Base-by-base conservation (phyloP, 2,888 invertebrate genomes). In the Hofmannophila pseudospretella region DNA sequence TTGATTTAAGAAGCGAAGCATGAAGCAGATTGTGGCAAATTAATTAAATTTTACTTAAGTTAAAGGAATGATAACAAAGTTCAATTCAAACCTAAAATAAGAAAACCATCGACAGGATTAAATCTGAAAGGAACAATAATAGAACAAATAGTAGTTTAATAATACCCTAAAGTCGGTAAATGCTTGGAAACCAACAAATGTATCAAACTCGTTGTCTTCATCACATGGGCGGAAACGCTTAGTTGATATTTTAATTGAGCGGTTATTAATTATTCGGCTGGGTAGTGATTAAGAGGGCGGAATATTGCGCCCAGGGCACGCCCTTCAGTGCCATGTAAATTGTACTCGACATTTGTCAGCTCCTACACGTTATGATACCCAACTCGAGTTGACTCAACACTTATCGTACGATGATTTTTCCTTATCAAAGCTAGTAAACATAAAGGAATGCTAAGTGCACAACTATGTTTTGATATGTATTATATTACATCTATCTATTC, bases 171-270 rank as follows among this genome's bases (percentile, higher is more conserved):
- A n/a, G n/a, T n/a, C n/a, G n/a, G n/a, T 16, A 30, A 30, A 9
- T 10, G 9, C 19, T 4, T 9, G 19, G 5, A 22, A 32, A 32
- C 29, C 14, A 29, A 36, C 9, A 23, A 40, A 36, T 28, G 37
- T 37, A 39, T 43, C 43, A 34, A 20, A 39, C 39, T 26, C 5
- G 37, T 23, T 39, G 43, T 39, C 63, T 72, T 63, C 61, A 68
- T 71, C 67, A 67, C 48, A 69, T 65, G 66, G 65, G 69, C 68
- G 71, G 73, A 73, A 73, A 66, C 63, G 61, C 62, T 69, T 70
- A 67, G 72, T 73, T 73, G 76, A 79, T 82, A 72, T 77, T 79
- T 77, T 79, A 81, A 81, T 82, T 78, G 74, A 77, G 69, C 70
- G 70, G 76, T 75, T 78, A 79, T 80, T 82, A 80, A 80, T 81